A percentile compares a stretch with the other conserved stretches of the same genome.
These are phyloP conservation scores for Amazona vittata DNA, from an alignment of 2,113 vertebrate species.

Conservation along the genomic window DNA sequence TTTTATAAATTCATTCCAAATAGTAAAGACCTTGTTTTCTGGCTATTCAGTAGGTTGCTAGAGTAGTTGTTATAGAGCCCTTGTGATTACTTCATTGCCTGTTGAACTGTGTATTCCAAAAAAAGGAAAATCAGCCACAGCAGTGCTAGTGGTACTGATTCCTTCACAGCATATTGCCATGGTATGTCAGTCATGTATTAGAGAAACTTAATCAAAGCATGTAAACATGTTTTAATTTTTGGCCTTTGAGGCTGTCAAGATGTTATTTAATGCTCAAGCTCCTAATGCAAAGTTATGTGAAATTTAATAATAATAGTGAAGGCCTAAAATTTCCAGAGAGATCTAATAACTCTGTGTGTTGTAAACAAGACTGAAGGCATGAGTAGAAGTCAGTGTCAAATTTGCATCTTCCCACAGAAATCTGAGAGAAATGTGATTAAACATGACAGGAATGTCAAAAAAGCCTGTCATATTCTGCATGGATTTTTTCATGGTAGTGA, in stretches of 20 bases:
- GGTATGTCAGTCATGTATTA: background rate
- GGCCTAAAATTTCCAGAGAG: background rate
- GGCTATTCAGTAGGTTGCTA: background rate
- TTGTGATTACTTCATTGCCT: background rate
- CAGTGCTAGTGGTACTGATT: background rate
- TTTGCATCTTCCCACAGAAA: background rate
- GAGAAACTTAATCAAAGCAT: background rate
- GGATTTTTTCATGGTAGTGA: background rate
- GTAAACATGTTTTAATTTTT: background rate
- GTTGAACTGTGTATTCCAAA: background rate
- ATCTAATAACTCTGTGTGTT: background rate
- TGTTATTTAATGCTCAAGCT: background rate
- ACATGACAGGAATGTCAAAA: background rate
- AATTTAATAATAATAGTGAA: background rate
- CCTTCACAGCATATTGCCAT: background rate
- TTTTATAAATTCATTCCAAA: background rate
- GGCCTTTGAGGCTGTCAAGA: background rate
- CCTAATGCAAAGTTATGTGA: background rate
- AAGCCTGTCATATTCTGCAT: background rate
- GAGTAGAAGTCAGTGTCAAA: background rate
- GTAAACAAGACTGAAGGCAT: background rate
- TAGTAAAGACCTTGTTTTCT: background rate
- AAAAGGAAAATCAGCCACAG: background rate
- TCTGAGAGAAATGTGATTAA: background rate
- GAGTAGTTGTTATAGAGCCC: background rate